Conservation (phyloP, 2,888 invertebrate species). For the Lasius fuliginosus region DNA sequence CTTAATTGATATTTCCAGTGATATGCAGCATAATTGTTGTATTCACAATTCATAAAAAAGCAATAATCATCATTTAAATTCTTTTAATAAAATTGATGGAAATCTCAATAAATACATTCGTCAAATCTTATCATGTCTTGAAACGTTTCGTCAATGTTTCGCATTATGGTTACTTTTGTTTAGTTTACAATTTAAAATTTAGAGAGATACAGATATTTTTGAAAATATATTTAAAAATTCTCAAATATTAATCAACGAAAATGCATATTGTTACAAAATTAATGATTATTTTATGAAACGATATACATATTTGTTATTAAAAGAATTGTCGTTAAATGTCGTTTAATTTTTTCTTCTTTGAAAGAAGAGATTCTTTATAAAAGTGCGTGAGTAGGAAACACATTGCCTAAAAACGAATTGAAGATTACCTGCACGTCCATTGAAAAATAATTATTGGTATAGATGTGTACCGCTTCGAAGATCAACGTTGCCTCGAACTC, state of each 20-base stretch:
- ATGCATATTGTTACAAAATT: neutral
- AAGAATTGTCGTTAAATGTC: neutral
- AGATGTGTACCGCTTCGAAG: slow-evolving; percentile 90
- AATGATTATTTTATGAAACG: neutral
- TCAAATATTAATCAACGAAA: neutral
- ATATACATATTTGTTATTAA: neutral
- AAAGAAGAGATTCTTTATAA: neutral
- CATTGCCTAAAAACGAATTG: slow-evolving; percentile 58
- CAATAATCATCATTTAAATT: slow-evolving; percentile 21
- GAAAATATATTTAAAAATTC: neutral
- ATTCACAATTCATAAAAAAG: neutral
- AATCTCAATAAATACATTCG: neutral
- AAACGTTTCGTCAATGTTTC: neutral
- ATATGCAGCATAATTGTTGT: neutral
- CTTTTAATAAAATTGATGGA: neutral
- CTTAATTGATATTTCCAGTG: slow-evolving; percentile 14
- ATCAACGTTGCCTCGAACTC: slow-evolving; percentile 91
- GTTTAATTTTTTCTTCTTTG: neutral
- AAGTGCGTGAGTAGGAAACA: neutral
- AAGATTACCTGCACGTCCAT: slow-evolving; percentile 89
- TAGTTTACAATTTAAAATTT: neutral
- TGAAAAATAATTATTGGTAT: slow-evolving; percentile 91
- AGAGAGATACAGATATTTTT: neutral
- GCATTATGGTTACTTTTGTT: neutral
- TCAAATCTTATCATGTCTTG: slow-evolving; percentile 8